These are phyloP conservation scores for Exephanes ischioxanthus DNA, from an alignment of 2,888 invertebrate species.

Conservation along the genomic window DNA sequence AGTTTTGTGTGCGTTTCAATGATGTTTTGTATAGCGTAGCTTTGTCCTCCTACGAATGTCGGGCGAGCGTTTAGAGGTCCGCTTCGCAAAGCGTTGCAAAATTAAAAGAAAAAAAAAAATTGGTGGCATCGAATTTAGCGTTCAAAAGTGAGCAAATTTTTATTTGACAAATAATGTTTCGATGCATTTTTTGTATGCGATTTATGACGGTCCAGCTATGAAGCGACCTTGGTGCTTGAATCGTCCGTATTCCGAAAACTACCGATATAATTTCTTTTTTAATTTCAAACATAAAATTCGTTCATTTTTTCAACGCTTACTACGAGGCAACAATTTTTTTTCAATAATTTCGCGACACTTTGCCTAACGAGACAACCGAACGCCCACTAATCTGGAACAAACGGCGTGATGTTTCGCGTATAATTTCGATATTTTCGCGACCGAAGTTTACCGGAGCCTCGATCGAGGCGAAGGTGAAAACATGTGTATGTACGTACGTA, in stretches of 20 bases:
- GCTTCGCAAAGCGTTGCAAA: neutral
- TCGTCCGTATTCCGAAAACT: neutral
- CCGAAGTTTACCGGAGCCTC: slow-evolving; percentile 31
- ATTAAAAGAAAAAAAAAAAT: neutral
- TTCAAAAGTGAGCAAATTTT: neutral
- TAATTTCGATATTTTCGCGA: slow-evolving; percentile 40
- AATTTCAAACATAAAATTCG: neutral
- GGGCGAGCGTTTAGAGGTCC: neutral
- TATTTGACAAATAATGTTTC: neutral
- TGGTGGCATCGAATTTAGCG: neutral
- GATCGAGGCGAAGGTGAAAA: slow-evolving; percentile 47
- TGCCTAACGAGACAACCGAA: neutral
- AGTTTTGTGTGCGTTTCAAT: slow-evolving; percentile 9
- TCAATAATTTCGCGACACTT: neutral
- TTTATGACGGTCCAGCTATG: no score
- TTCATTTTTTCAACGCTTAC: neutral
- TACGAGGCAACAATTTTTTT: neutral
- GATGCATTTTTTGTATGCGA: neutral
- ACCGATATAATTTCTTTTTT: no score
- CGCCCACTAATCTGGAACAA: slow-evolving; percentile 35
- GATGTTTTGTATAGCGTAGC: slow-evolving; percentile 22
- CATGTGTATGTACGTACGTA: slow-evolving; percentile 69
- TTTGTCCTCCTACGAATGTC: slow-evolving; percentile 12
- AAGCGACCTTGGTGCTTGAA: neutral
- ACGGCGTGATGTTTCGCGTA: slow-evolving; percentile 30